Evolutionary conservation across 2,113 vertebrate species (phyloP), one percentile per base, ranked within the genome.

Genomic region (Physeter macrocephalus): DNA sequence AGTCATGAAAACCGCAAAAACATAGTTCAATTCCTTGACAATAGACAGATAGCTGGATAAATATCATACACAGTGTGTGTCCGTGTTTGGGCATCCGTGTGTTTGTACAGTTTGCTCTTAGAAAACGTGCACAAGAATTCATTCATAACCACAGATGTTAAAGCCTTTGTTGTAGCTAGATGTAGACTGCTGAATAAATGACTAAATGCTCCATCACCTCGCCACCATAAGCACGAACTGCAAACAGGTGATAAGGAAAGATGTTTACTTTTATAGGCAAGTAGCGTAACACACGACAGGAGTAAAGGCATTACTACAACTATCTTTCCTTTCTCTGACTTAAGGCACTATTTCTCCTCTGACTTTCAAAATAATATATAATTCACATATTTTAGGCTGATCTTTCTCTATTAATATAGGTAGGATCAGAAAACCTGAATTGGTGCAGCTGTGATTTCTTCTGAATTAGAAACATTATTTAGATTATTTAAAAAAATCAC

Each of bases 251-350:
- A 92, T 27, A 80, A 82, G 43, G 13, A 93, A 93, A 69, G 39
- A 94, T n/a, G 36, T 62, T 75, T 88, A 80, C 46, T 88, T 93
- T 94, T 77, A 95, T 15, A 92, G 59, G 39, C 20, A 93, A 82
- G 31, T 64, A 86, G 78, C 5, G 54, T 34, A 82, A 69, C 43
- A 59, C 52, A 59, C 17, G 96, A 93, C 5, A 90, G n/a, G 17
- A 93, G 90, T 69, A 66, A 94, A 92, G 80, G 23, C 41, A 87
- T 61, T 46, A 82, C 39, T 57, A 85, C 11, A 84, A 61, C 64
- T 61, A n/a, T 39, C 29, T 94, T 92, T 86, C 39, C 23, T 78
- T 96, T 90, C 85, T 80, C 39, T 92, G 20, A 88, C 12, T 74
- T 72, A 88, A 72, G 27, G 25, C 18, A 59, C 52, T 74, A 39